Percentiles rank a stretch among this genome's conserved stretches.
Conservation (phyloP, 2,888 invertebrate species). For the Cryptocheilus praepositus region DNA sequence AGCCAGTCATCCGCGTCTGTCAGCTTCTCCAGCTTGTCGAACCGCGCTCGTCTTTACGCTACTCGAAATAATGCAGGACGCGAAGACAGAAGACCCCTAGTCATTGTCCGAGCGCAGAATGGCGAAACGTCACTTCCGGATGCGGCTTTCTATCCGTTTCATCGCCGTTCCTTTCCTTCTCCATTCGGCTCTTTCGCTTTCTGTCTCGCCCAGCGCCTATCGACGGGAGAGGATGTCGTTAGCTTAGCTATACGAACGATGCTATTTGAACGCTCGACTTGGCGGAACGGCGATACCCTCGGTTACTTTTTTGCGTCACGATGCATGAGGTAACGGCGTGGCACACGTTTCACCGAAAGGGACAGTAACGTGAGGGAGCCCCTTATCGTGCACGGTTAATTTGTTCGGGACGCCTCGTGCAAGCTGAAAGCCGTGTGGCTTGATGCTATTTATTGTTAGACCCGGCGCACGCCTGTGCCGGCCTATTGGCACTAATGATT, state of each 20-base stretch:
- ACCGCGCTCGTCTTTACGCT: constrained; percentile 31
- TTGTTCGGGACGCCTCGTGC: too few relatives aligned
- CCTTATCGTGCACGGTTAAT: too few relatives aligned
- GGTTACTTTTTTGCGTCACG: neutral
- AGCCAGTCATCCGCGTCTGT: too few relatives aligned
- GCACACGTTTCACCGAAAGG: too few relatives aligned
- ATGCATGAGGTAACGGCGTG: neutral
- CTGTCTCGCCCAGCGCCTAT: neutral
- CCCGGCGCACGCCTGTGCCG: too few relatives aligned
- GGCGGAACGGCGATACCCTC: constrained; percentile 2
- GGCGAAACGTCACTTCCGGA: constrained; percentile 46
- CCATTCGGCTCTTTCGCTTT: too few relatives aligned
- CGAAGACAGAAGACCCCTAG: constrained; percentile 9
- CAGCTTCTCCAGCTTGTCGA: constrained; percentile 12
- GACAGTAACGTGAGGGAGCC: too few relatives aligned
- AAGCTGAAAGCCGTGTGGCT: too few relatives aligned
- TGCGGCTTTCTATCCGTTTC: constrained; percentile 1
- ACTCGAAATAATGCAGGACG: constrained; percentile 41
- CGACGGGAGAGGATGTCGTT: neutral
- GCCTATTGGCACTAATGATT: too few relatives aligned
- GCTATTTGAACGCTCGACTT: constrained; percentile 3
- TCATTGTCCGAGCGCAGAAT: constrained; percentile 45
- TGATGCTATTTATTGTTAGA: too few relatives aligned
- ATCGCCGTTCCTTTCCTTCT: too few relatives aligned
- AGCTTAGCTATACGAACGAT: neutral